These are phyloP conservation scores for Stegodyphus dumicola DNA, from an alignment of 1,140 invertebrate genomes.

Conservation along the genomic window DNA sequence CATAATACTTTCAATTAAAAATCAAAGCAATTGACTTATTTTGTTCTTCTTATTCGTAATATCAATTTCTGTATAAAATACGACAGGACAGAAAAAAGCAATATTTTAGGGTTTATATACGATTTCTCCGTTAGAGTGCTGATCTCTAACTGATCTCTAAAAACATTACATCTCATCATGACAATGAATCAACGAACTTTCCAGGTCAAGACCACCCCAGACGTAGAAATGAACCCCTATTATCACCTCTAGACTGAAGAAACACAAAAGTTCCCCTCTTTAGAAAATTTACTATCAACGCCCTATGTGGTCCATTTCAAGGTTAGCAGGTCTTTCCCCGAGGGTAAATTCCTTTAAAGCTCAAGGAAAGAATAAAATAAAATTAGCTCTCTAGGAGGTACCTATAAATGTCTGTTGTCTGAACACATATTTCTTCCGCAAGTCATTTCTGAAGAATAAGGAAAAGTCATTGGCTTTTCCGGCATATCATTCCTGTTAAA, in stretches of 20 bases:
- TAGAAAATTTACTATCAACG: constrained; percentile 37
- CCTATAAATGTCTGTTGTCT: constrained; percentile 11
- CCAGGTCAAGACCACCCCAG: constrained; percentile 31
- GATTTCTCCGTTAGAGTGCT: too few species aligned
- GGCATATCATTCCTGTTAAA: too few species aligned
- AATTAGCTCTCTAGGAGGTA: constrained; percentile 1
- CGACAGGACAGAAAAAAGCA: too few species aligned
- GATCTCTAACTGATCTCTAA: too few species aligned
- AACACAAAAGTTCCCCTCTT: constrained; percentile 36
- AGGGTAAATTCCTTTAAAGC: constrained; percentile 31
- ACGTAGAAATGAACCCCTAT: constrained; percentile 32
- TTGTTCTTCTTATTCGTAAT: too few species aligned
- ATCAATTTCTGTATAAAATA: too few species aligned
- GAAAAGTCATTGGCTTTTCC: too few species aligned
- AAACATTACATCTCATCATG: not conserved
- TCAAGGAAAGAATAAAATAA: constrained; percentile 19
- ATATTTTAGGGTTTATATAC: too few species aligned
- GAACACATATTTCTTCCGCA: constrained; percentile 2
- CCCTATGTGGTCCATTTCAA: constrained; percentile 35
- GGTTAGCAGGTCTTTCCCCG: constrained; percentile 5
- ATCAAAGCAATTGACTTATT: too few species aligned
- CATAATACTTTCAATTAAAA: too few species aligned
- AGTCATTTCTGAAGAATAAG: constrained; percentile 19
- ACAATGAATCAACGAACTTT: constrained; percentile 13
- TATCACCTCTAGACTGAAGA: constrained; percentile 26